Percentiles rank a stretch among this genome's conserved stretches.
Conservation (phyloP, 2,113 vertebrate species). For the Oreamnos americanus region DNA sequence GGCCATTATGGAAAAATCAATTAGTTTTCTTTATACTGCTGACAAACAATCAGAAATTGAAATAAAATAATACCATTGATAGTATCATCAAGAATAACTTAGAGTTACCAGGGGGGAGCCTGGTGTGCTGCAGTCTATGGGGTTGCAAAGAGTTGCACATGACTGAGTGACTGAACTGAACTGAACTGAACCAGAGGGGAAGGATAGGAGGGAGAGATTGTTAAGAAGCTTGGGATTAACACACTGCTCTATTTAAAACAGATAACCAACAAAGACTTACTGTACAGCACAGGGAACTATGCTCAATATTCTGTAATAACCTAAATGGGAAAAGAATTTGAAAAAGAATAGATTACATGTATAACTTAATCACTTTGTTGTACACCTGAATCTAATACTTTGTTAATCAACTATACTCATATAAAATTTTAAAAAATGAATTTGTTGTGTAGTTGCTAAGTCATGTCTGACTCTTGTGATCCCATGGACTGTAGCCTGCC, state of each 20-base stretch:
- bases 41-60: neutral
- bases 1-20: neutral
- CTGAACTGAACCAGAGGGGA: neutral
- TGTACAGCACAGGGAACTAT: neutral
- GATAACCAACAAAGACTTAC: neutral
- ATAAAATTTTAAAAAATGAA: neutral
- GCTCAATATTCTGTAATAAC: neutral
- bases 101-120: neutral
- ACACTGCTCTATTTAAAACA: neutral
- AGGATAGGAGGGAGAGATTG: neutral
- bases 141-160: neutral
- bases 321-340: neutral
- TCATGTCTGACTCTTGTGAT: neutral
- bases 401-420: neutral
- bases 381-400: neutral
- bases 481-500: neutral
- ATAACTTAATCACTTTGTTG: neutral
- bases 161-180: neutral
- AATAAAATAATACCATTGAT: neutral
- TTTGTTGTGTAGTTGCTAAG: neutral
- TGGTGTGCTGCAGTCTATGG: neutral
- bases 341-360: neutral
- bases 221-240: neutral
- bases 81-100: neutral
- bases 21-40: neutral